These are phyloP conservation scores for Crotalus helleri DNA, from an alignment of 2,113 vertebrate genomes.

Conservation along the genomic window DNA sequence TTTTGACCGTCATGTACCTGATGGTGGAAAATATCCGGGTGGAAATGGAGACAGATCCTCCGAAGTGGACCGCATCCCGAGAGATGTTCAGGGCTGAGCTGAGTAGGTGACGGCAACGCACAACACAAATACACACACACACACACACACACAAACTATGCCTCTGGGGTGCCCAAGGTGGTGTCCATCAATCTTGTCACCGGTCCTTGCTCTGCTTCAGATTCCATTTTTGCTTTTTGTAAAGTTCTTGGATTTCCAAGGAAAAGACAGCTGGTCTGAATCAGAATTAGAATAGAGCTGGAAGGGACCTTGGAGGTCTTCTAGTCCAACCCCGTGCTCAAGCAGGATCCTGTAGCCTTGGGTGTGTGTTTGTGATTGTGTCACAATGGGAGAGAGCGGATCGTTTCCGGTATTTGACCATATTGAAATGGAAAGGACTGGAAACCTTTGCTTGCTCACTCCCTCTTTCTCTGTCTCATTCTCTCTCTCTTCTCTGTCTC, in stretches of 20 bases:
- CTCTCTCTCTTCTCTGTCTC: too few relatives aligned
- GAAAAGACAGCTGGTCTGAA: background rate
- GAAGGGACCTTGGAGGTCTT: too few relatives aligned
- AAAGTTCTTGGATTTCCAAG: background rate
- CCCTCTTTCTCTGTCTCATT: too few relatives aligned
- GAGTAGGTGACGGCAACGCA: slow-evolving; percentile 67
- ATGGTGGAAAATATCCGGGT: slow-evolving; percentile 90
- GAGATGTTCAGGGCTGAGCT: slow-evolving; percentile 88
- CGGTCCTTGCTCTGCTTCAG: background rate
- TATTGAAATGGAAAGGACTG: too few relatives aligned
- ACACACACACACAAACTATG: background rate
- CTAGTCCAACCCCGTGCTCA: too few relatives aligned
- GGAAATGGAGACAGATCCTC: slow-evolving; percentile 74
- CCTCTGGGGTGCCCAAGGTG: background rate
- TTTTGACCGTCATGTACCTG: slow-evolving; percentile 95
- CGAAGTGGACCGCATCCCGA: slow-evolving; percentile 79
- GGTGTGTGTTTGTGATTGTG: too few relatives aligned
- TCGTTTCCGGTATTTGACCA: too few relatives aligned
- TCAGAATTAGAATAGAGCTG: too few relatives aligned
- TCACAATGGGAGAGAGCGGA: too few relatives aligned
- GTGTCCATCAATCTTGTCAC: background rate
- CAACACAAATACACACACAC: background rate
- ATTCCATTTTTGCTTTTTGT: background rate
- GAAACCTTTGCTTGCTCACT: too few relatives aligned
- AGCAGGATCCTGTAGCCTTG: too few relatives aligned